Evolutionary conservation across 2,113 vertebrate species (phyloP).

Genomic region (Pycnonotus jocosus): DNA sequence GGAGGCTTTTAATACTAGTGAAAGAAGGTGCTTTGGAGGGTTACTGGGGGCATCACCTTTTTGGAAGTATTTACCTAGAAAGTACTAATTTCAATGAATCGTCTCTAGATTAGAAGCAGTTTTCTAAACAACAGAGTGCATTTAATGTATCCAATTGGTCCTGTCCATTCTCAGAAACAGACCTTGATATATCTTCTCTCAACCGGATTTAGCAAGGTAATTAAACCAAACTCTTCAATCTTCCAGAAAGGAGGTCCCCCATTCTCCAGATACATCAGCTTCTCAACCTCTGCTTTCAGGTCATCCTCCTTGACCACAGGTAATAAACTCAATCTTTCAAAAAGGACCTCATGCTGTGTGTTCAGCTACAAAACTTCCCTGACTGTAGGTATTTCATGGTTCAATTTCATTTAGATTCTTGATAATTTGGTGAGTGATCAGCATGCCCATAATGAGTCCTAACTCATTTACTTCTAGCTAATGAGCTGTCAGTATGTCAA

Average conservation of each 20-base stretch:
- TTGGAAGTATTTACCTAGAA: background rate
- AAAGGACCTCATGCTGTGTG: background rate
- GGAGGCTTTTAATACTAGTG: fast-evolving
- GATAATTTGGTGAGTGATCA: background rate
- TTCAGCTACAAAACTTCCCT: background rate
- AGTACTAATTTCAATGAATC: background rate
- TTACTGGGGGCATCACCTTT: background rate
- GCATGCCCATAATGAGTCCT: background rate
- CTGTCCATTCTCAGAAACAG: background rate
- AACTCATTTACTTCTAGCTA: background rate
- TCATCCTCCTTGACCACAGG: background rate
- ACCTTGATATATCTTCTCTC: background rate
- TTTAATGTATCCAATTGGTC: background rate
- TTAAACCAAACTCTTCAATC: background rate
- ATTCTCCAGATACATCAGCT: background rate
- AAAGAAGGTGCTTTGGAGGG: background rate
- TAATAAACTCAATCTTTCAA: background rate
- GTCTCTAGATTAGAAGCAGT: background rate
- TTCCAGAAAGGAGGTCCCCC: background rate
- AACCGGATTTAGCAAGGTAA: background rate
- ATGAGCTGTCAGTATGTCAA: background rate
- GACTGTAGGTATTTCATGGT: background rate
- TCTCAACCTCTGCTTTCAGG: background rate
- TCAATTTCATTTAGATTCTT: background rate
- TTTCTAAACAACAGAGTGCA: background rate